Conservation (phyloP, 2,113 vertebrate genomes). For the Cricetomys ansorgei region DNA sequence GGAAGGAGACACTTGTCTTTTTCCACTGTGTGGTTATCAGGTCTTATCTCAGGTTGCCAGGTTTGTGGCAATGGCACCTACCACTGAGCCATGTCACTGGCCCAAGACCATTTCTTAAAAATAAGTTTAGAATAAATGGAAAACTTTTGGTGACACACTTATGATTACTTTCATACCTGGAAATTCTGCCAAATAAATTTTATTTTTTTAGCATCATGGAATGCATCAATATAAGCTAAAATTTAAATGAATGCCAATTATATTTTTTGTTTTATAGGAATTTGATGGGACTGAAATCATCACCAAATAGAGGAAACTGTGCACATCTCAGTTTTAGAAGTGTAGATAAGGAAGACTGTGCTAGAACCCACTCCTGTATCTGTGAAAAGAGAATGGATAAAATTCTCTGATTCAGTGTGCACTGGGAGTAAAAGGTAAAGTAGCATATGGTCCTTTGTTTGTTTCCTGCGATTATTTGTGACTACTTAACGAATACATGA, state of each 20-base stretch:
- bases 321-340: background rate
- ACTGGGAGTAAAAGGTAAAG: background rate
- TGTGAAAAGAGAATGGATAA: background rate
- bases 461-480: background rate
- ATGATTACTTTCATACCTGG: background rate
- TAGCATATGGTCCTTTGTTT: background rate
- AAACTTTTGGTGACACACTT: background rate
- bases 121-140: background rate
- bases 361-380: background rate
- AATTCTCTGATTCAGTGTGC: background rate
- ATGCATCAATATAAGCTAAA: background rate
- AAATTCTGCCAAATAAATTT: background rate
- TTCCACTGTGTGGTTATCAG: background rate
- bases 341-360: background rate
- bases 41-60: background rate
- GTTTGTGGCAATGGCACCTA: background rate
- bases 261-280: background rate
- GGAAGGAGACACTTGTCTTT: background rate
- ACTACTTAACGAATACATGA: background rate
- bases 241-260: background rate
- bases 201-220: background rate
- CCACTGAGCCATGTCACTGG: background rate
- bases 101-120: background rate
- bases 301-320: rapidly evolving
- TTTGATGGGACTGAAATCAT: rapidly evolving